phyloP scores from a whole-genome alignment of 2,113 vertebrate genomes.

The Rhinolophus sinicus region DNA sequence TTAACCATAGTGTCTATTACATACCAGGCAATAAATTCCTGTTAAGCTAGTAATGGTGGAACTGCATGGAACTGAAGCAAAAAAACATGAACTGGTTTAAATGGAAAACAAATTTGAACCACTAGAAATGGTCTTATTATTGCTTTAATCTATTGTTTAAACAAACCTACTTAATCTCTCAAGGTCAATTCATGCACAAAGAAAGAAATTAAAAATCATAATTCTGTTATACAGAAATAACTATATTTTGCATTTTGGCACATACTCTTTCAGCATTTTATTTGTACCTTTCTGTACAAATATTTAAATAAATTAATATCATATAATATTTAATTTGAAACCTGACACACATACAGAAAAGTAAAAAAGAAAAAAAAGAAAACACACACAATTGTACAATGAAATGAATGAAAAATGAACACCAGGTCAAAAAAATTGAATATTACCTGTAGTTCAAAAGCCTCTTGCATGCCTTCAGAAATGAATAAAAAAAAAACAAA shows the following conservation, averaged over 20 bases:
- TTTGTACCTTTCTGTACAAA: background rate
- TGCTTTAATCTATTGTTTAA: background rate
- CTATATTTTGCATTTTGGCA: background rate
- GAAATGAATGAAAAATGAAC: background rate
- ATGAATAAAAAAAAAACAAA: background rate
- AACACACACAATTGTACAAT: background rate
- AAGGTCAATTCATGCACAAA: background rate
- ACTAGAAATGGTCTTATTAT: background rate
- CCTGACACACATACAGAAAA: background rate
- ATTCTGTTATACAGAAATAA: background rate
- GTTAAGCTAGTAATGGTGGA: background rate
- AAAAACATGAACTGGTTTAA: background rate
- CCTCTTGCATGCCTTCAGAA: background rate
- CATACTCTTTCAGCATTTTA: background rate
- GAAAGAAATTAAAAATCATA: constrained; percentile 32
- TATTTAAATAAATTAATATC: background rate
- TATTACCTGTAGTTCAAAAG: background rate
- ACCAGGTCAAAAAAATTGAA: background rate
- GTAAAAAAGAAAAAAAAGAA: background rate
- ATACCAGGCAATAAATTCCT: background rate
- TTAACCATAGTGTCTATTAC: background rate
- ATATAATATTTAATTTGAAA: background rate
- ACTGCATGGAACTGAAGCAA: background rate
- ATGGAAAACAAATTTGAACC: background rate
- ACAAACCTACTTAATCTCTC: background rate